Base-by-base conservation (phyloP, 2,888 invertebrate genomes). In the Ptychoptera albimana region DNA sequence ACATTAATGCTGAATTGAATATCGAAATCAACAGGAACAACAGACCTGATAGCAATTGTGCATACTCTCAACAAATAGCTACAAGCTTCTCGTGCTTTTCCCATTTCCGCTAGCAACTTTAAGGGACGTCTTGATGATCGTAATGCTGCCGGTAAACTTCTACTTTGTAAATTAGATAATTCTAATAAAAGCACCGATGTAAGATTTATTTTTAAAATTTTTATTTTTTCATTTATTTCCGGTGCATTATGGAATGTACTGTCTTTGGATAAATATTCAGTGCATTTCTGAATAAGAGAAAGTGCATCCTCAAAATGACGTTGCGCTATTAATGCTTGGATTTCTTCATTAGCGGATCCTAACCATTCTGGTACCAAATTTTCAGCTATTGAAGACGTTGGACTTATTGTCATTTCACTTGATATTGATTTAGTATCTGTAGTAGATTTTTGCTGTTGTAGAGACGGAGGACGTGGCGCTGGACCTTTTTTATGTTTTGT, bases 291-390 rank as follows among this genome's bases (percentile, higher is more conserved):
- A 52, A 94, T 75, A 11, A 92, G 68, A 50, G 77, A 75, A 50
- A 89, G 82, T 1, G 93, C 92, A 57, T 87, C 88, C 61, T 93
- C 89, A 59, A 96, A 96, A 64, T 94, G 89, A 54, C 96, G 75
- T 64, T 96, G 92, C 1, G 94, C 96, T 51, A 96, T 86, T 54
- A 83, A 77, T 11, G 94, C 92, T 69, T 97, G 93, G 44, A 97
- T 69, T 63, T 96, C 94, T 61, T 96, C 96, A 1, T 88, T 82
- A 4, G 88, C 79, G 63, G 94, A 92, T 45, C 79, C 66, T 44
- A 96, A 65, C 94, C 94, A 96, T 57, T 89, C 88, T 0, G 91
- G 87, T 0, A 58, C 60, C 49, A 56, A 55, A 44, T 60, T 61
- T 48, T 60, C 60, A 2, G 57, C 50, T 1, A 56, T 48, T 31